A percentile compares a stretch with the other conserved stretches of the same genome.
phyloP scores from a whole-genome alignment of 2,113 vertebrate genomes.

The Athene cunicularia region DNA sequence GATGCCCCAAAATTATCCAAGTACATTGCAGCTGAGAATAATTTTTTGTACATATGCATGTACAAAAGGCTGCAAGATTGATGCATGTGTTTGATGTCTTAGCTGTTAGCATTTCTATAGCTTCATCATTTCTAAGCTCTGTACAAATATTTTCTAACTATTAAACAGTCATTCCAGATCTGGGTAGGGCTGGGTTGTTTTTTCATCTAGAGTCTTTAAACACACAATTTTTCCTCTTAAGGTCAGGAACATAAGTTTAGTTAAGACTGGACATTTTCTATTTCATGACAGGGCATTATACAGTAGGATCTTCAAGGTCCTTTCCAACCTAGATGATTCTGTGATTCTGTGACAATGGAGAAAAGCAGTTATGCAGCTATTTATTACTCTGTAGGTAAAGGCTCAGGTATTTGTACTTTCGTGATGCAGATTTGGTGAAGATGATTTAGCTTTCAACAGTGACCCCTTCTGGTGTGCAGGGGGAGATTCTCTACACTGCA shows the following conservation, averaged over 20 bases:
- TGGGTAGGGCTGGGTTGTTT: neutral
- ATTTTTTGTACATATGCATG: neutral
- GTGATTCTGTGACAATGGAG: neutral
- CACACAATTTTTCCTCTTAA: neutral
- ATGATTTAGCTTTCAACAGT: constrained; percentile 46
- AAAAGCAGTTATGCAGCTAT: neutral
- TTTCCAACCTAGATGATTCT: too few relatives aligned
- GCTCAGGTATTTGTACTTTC: neutral
- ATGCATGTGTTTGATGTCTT: neutral
- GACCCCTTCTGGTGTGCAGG: neutral
- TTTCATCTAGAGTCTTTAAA: neutral
- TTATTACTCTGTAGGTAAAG: neutral
- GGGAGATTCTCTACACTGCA: neutral
- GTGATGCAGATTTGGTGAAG: neutral
- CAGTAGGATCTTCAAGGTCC: neutral
- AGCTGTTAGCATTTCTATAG: neutral
- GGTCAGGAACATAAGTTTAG: neutral
- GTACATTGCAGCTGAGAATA: neutral
- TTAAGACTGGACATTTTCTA: neutral
- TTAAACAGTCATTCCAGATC: neutral
- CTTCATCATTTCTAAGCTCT: neutral
- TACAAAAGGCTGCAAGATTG: neutral
- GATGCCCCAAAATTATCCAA: fast-evolving
- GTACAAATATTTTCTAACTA: neutral
- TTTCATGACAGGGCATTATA: neutral